phyloP scores from a whole-genome alignment of 2,888 invertebrate species.

The Drosophila limbata region DNA sequence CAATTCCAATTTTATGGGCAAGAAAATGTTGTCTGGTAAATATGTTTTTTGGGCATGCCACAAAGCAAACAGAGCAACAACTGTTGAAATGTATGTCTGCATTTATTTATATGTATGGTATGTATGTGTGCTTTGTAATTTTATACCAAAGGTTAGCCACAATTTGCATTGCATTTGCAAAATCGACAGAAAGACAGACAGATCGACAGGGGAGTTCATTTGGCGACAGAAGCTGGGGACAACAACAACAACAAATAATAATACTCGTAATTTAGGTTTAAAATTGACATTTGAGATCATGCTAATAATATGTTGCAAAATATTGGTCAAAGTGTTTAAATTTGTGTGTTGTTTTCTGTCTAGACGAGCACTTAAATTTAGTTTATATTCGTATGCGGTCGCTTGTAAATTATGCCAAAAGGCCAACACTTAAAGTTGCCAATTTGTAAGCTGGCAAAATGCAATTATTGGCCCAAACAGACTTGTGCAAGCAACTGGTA shows the following conservation, averaged over 20 bases:
- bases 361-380: slow-evolving; percentile 5
- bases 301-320: slow-evolving; percentile 27
- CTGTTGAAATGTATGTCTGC: neutral
- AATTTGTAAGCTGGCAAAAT: slow-evolving; percentile 34
- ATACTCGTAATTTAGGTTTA: slow-evolving; percentile 12
- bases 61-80: slow-evolving; percentile 6
- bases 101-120: neutral
- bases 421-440: slow-evolving; percentile 26
- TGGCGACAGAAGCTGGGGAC: slow-evolving; percentile 6
- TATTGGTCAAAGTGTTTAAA: slow-evolving; percentile 35
- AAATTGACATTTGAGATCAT: slow-evolving; percentile 43
- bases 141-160: slow-evolving; percentile 68
- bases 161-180: slow-evolving; percentile 51
- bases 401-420: slow-evolving; percentile 23
- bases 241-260: slow-evolving; percentile 10
- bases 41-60: slow-evolving; percentile 13
- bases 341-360: slow-evolving; percentile 1
- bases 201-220: slow-evolving; percentile 14
- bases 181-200: slow-evolving; percentile 28
- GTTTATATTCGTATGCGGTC: slow-evolving; percentile 6
- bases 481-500: slow-evolving; percentile 20
- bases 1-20: slow-evolving; percentile 52
- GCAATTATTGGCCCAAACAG: slow-evolving; percentile 29
- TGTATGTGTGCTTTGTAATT: slow-evolving; percentile 39
- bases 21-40: slow-evolving; percentile 36